phyloP scores from a whole-genome alignment of 2,888 invertebrate genomes.

The Meiosimyza platycephala region DNA sequence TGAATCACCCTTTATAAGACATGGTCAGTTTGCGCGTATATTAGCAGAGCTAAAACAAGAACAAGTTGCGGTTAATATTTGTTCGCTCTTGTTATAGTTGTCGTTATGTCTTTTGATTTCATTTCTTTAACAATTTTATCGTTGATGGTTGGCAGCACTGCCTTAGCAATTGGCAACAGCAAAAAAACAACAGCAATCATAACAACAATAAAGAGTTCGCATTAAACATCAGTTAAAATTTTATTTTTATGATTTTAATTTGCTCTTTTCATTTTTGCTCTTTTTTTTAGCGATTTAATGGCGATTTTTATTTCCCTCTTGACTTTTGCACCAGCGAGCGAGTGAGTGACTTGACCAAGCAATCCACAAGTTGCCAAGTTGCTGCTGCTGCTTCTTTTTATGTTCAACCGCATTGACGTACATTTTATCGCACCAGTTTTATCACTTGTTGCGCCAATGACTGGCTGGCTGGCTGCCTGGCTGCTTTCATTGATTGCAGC shows the following conservation, averaged over 20 bases:
- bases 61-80: background rate
- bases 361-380: too few species aligned
- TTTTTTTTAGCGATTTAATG: too few species aligned
- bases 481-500: background rate
- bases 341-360: background rate
- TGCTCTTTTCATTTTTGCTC: background rate
- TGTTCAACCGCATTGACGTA: background rate
- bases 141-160: background rate
- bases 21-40: background rate
- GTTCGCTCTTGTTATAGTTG: too few species aligned
- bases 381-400: too few species aligned
- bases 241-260: background rate
- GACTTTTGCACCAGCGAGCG: background rate
- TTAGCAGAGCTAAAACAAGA: background rate
- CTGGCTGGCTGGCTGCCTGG: background rate
- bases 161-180: background rate
- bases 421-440: background rate
- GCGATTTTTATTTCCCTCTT: too few species aligned
- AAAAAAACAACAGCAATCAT: background rate
- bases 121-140: background rate
- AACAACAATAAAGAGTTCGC: constrained; percentile 7
- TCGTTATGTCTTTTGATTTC: background rate
- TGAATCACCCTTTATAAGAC: background rate
- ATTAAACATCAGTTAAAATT: background rate
- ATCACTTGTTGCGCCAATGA: background rate